phyloP scores from a whole-genome alignment of 2,113 vertebrate genomes.

The Nyctereutes procyonoides region DNA sequence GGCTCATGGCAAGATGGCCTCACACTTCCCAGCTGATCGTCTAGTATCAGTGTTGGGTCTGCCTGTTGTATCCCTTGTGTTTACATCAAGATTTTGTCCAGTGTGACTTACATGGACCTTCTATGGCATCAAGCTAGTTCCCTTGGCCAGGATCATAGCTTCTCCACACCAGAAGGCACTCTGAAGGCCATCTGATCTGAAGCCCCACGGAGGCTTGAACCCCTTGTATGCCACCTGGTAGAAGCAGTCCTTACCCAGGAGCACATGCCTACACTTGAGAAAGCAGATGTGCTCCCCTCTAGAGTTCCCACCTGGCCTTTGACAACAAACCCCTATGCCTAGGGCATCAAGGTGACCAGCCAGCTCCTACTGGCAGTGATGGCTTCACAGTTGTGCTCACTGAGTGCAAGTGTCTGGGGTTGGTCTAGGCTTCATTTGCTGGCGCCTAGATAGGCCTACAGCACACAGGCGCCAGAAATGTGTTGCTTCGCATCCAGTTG shows the following conservation, averaged over 20 bases:
- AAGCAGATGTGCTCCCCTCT: background rate
- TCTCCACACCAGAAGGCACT: background rate
- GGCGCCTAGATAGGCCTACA: background rate
- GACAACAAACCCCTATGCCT: background rate
- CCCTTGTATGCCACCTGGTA: background rate
- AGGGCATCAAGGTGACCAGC: background rate
- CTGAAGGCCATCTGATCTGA: background rate
- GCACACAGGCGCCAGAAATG: background rate
- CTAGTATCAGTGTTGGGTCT: background rate
- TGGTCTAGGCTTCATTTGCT: background rate
- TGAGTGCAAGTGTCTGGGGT: rapidly evolving
- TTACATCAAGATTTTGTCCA: background rate
- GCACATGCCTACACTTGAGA: background rate
- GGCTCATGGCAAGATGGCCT: background rate
- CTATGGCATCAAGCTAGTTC: background rate
- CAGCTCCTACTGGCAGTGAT: background rate
- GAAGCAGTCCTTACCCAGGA: background rate
- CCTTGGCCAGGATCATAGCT: background rate
- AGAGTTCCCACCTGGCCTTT: background rate
- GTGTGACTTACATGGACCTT: background rate
- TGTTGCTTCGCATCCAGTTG: background rate
- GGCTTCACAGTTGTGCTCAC: background rate
- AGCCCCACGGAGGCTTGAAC: no score
- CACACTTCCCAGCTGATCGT: background rate
- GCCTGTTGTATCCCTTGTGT: background rate